phyloP scores from a whole-genome alignment of 2,113 vertebrate species.

The Patagioenas fasciata region DNA sequence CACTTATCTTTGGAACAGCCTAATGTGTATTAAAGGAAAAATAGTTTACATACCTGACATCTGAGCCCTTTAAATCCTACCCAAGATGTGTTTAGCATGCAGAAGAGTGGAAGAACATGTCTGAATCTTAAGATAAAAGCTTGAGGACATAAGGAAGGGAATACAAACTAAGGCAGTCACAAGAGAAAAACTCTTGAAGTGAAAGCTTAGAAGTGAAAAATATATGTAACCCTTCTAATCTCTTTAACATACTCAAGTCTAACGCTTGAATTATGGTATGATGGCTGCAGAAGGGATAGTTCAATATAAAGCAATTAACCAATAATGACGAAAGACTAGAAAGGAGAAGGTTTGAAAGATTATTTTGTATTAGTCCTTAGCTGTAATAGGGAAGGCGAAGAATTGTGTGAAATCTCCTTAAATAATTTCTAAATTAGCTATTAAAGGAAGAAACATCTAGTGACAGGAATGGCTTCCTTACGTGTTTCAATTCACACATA shows the following conservation, averaged over 20 bases:
- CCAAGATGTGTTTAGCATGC: background rate
- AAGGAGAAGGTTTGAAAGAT: background rate
- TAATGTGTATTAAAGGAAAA: conserved; percentile 5
- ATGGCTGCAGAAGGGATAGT: background rate
- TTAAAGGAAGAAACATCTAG: background rate
- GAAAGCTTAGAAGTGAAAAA: conserved; percentile 4
- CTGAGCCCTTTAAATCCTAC: conserved; percentile 11
- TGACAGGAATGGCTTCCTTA: background rate
- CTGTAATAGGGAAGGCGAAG: background rate
- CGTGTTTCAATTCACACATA: background rate
- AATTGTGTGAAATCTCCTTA: background rate
- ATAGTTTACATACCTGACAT: conserved; percentile 24
- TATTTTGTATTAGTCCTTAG: background rate
- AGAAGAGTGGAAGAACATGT: background rate
- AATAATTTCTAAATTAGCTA: background rate
- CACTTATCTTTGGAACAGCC: background rate
- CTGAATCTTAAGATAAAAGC: conserved; percentile 12
- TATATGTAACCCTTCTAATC: background rate
- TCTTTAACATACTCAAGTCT: background rate
- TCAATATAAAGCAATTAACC: background rate
- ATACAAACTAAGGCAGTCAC: conserved; percentile 13
- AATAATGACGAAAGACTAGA: background rate
- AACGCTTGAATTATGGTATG: background rate
- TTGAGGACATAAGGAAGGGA: conserved; percentile 3
- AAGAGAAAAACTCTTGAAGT: background rate